Evolutionary conservation across 2,797 vertebrate genomes (phyloP).

Genomic region (Acanthornis magna): DNA sequence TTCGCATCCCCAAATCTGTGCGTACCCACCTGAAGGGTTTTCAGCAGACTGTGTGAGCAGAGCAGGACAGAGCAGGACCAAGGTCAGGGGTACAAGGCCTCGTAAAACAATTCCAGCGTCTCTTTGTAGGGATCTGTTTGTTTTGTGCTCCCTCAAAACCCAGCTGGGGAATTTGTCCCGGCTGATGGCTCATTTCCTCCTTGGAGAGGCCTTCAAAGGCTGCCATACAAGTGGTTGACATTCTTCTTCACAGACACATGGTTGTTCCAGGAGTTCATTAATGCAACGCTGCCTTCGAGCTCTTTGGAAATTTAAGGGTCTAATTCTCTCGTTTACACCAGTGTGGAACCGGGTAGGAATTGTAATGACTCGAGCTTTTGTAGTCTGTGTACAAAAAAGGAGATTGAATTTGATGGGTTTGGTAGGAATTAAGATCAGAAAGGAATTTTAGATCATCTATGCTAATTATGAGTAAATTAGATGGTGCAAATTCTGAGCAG

Average conservation of each 20-base stretch:
- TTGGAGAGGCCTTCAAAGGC: conserved; percentile 3
- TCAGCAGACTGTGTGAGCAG: not conserved
- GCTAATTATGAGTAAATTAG: not conserved
- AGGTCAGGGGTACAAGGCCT: not conserved
- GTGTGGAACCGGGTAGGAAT: not conserved
- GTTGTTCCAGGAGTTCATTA: conserved; percentile 27
- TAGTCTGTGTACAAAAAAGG: not conserved
- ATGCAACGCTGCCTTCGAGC: not conserved
- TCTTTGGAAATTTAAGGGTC: not conserved
- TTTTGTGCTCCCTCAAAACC: not conserved
- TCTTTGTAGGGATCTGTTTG: not conserved
- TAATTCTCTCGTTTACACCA: not conserved
- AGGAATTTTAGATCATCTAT: not conserved
- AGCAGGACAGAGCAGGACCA: not conserved
- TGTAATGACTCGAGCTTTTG: not conserved
- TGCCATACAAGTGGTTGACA: not conserved
- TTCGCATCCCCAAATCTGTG: not conserved
- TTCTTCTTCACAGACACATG: not conserved
- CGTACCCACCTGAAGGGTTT: not conserved
- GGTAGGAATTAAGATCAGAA: conserved; percentile 5
- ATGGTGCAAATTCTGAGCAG: not conserved
- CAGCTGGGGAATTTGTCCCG: not conserved
- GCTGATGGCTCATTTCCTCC: conserved; percentile 17
- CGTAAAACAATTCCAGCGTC: not conserved
- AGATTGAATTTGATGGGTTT: not conserved